Evolutionary conservation across 1,140 invertebrate genomes (phyloP).

Genomic region (Drosophila subpulchrella): DNA sequence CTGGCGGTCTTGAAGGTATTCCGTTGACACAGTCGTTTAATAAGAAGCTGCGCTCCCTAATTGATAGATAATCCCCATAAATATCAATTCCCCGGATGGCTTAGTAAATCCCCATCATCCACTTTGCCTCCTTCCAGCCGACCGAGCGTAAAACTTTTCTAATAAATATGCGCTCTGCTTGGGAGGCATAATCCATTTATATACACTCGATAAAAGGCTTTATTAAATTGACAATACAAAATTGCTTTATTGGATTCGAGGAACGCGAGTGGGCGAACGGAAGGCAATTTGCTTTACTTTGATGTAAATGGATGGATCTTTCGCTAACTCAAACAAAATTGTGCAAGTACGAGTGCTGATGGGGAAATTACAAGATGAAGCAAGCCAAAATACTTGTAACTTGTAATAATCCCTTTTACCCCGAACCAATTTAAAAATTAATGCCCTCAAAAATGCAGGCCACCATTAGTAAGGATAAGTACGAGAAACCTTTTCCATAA

Average conservation of each 20-base stretch:
- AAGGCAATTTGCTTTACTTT: constrained; percentile 45
- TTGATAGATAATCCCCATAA: constrained; percentile 63
- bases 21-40: constrained; percentile 18
- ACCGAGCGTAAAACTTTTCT: constrained; percentile 54
- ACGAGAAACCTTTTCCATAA: neutral
- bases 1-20: constrained; percentile 12
- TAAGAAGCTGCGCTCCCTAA: constrained; percentile 36
- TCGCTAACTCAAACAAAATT: constrained; percentile 38
- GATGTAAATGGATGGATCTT: constrained; percentile 37
- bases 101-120: constrained; percentile 9
- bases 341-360: constrained; percentile 10
- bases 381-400: neutral
- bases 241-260: constrained; percentile 60
- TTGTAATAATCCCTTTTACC: neutral
- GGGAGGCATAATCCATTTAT: constrained; percentile 64
- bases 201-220: constrained; percentile 66
- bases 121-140: constrained; percentile 6
- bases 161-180: constrained; percentile 56
- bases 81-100: constrained; percentile 32
- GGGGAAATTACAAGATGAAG: constrained; percentile 10
- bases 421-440: constrained; percentile 32
- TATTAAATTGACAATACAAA: constrained; percentile 75
- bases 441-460: constrained; percentile 25
- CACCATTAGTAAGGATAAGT: neutral
- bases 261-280: constrained; percentile 1